phyloP scores from a whole-genome alignment of 2,113 vertebrate species.

The Urocolius indicus region DNA sequence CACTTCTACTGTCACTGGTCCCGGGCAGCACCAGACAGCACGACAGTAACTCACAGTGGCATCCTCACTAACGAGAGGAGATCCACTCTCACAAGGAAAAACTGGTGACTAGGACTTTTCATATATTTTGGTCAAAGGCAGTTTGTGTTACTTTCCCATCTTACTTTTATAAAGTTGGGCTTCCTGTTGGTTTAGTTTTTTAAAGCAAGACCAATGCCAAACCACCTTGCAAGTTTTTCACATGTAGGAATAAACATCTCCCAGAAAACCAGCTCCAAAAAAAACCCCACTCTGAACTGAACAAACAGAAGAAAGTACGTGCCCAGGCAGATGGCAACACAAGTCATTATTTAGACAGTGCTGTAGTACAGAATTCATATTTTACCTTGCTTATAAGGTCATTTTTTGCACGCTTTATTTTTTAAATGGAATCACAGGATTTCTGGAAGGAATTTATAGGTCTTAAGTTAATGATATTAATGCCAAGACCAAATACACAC shows the following conservation, averaged over 20 bases:
- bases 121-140: not conserved
- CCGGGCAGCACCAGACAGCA: not conserved
- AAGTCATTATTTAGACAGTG: not conserved
- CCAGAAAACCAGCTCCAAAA: not conserved
- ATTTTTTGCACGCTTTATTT: not conserved
- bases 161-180: not conserved
- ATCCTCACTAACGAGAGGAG: fast-evolving
- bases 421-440: not conserved
- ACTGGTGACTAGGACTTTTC: not conserved
- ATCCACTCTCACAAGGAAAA: not conserved
- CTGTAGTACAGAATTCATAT: not conserved
- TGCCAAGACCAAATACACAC: not conserved
- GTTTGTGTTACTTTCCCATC: not conserved
- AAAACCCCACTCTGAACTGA: not conserved
- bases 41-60: not conserved
- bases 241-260: not conserved
- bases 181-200: not conserved
- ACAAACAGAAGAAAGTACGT: not conserved
- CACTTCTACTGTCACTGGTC: not conserved
- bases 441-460: not conserved
- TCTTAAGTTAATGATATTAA: not conserved
- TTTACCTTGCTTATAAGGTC: not conserved
- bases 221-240: not conserved
- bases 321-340: not conserved
- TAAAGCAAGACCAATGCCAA: not conserved